Evolutionary conservation across 1,140 invertebrate species (phyloP).

Genomic region (Atta colombica): DNA sequence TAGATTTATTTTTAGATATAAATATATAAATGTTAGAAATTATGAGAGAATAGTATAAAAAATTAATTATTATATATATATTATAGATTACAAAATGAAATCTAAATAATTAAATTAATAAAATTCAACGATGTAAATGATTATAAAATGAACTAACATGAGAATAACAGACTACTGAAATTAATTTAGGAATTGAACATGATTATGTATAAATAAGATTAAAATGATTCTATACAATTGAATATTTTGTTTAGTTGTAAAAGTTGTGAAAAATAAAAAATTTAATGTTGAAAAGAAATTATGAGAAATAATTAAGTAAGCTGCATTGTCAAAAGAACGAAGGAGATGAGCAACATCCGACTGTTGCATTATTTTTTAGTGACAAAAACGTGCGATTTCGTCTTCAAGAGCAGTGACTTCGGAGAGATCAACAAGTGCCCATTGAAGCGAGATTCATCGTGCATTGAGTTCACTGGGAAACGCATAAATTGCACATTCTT

Average conservation of each 20-base stretch:
- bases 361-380: conserved; percentile 24
- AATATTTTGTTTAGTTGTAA: background rate
- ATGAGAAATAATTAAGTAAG: background rate
- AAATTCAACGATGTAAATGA: background rate
- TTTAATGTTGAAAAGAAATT: background rate
- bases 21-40: background rate
- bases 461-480: background rate
- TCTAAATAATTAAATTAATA: background rate
- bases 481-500: conserved; percentile 46
- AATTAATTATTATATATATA: no score
- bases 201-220: background rate
- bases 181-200: background rate
- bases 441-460: conserved; percentile 34
- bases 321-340: background rate
- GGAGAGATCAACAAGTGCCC: conserved; percentile 15
- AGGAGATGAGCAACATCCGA: conserved; percentile 14
- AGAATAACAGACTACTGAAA: background rate
- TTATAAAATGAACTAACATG: background rate
- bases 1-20: conserved; percentile 15
- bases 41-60: background rate
- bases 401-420: conserved; percentile 6
- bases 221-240: background rate
- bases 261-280: background rate
- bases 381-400: background rate
- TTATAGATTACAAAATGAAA: background rate